phyloP scores from a whole-genome alignment of 2,113 vertebrate genomes.

The Lathamus discolor region DNA sequence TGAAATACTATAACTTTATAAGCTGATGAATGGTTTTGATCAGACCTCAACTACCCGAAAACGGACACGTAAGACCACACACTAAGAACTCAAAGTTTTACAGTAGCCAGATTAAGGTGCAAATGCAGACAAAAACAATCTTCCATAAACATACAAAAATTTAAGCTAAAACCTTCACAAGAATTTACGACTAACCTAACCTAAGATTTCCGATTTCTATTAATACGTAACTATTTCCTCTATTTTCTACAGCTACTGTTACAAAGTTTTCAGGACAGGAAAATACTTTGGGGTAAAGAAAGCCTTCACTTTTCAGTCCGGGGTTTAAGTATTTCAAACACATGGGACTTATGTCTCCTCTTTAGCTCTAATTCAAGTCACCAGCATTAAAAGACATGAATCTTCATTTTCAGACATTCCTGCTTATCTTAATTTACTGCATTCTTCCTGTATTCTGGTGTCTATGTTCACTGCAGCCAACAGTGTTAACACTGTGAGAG shows the following conservation, averaged over 20 bases:
- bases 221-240: not conserved
- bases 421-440: not conserved
- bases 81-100: not conserved
- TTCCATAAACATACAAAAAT: not conserved
- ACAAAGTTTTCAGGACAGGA: not conserved
- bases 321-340: not conserved
- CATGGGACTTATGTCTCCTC: not conserved
- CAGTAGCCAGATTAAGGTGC: not conserved
- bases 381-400: not conserved
- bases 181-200: not conserved
- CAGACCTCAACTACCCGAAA: not conserved
- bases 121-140: not conserved
- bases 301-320: not conserved
- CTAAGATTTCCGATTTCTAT: not conserved
- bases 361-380: not conserved
- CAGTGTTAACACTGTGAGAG: not conserved
- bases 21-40: not conserved
- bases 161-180: not conserved
- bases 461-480: not conserved
- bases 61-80: not conserved
- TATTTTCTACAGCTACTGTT: not conserved
- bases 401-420: not conserved
- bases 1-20: not conserved
- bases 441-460: not conserved
- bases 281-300: not conserved